Evolutionary conservation across 2,888 invertebrate genomes (phyloP).

Genomic region (Portevinia maculata): DNA sequence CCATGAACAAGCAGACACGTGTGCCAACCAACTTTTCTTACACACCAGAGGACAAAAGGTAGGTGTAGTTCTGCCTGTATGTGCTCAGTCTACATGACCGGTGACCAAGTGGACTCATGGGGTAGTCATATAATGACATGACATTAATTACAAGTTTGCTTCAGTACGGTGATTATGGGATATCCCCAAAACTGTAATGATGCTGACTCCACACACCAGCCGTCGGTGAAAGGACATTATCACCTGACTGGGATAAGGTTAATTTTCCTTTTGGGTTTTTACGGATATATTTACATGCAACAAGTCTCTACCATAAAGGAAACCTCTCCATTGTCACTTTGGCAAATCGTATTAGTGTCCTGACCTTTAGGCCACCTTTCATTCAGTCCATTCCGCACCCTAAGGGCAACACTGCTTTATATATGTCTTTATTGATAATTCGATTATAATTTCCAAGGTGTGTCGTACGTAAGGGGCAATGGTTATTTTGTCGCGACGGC

Average conservation of each 20-base stretch:
- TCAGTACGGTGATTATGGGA: constrained; percentile 30
- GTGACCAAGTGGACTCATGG: constrained; percentile 49
- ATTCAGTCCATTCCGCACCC: constrained; percentile 24
- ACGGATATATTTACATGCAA: constrained; percentile 25
- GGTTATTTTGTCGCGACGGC: constrained; percentile 7
- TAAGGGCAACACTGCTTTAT: constrained; percentile 4
- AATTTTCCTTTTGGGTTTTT: constrained; percentile 11
- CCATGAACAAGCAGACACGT: too few species aligned
- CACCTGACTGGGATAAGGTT: constrained; percentile 7
- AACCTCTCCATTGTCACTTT: constrained; percentile 17
- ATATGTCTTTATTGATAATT: constrained; percentile 53
- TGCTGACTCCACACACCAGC: constrained; percentile 1
- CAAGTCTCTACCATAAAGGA: constrained; percentile 14
- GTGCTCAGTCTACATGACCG: constrained; percentile 6
- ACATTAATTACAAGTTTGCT: constrained; percentile 54
- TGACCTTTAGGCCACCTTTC: constrained; percentile 16
- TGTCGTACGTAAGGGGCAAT: constrained; percentile 27
- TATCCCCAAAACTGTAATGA: constrained; percentile 9
- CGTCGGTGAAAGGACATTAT: background rate
- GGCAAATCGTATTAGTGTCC: constrained; percentile 7
- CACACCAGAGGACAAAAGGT: background rate
- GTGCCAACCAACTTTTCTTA: constrained; percentile 9
- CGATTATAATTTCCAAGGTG: constrained; percentile 68
- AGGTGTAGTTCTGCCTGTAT: constrained; percentile 34
- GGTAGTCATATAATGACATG: constrained; percentile 41